Base-by-base conservation (phyloP, 2,888 invertebrate genomes). In the Microplitis deprimator region DNA sequence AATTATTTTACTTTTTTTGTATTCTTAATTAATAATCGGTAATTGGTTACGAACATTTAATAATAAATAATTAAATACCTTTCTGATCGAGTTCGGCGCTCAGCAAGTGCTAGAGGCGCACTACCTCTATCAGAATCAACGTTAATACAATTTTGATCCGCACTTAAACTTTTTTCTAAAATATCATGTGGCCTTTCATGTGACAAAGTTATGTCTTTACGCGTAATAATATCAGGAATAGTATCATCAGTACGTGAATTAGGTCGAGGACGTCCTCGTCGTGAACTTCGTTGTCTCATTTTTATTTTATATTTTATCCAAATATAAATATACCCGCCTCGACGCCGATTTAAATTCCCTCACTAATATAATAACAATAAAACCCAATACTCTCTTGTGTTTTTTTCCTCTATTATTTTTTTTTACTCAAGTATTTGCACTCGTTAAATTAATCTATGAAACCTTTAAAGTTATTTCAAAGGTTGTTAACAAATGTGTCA, bases 11-110 rank as follows among this genome's bases (percentile, higher is more conserved):
- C 29, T 29, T 29, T 2, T n/a, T 62, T 17, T 62, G 4, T 3
- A 17, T 17, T 6, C 16, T 62, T 17, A 62, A 62, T 17, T 8
- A 17, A 13, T 16, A 62, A 17, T 17, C 16, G 6, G 2, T 50
- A 10, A 50, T 13, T 50, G 13, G 13, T 50, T 4, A 50, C 1
- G 8, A 50, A 50, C 13, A 50, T 13, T 50, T 1, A 50, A 13
- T 50, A 50, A 87, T 82, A 85, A 85, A 13, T 50, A 50, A 50
- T 50, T 50, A 50, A 73, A 77, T 88, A 89, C 89, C 89, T 89
- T 84, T 89, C 88, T 20, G 89, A 89, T 76, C 85, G 85, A 29
- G 87, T 86, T 65, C 87, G 85, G 62, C 85, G 83, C 76, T 85
- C 84, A 70, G 81, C 81, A 75, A 83, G 80, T 20, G 76, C 77